Percentiles rank a stretch among this genome's conserved stretches.
phyloP scores from a whole-genome alignment of 2,113 vertebrate genomes.

The Cebus imitator region DNA sequence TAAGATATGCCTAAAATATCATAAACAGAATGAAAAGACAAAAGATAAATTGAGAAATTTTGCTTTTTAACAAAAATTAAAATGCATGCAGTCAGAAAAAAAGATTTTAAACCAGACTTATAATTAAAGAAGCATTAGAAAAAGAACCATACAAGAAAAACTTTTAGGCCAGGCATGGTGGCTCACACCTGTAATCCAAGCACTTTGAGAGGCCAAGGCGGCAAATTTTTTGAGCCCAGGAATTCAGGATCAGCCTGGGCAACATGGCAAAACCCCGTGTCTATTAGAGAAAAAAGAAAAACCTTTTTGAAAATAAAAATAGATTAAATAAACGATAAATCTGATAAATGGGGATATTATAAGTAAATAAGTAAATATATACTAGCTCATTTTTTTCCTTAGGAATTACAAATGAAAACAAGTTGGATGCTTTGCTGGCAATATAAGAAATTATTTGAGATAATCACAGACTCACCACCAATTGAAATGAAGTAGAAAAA shows the following conservation, averaged over 20 bases:
- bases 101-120: neutral
- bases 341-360: neutral
- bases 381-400: neutral
- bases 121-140: neutral
- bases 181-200: neutral
- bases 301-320: neutral
- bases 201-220: no score
- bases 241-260: no score
- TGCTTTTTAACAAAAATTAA: constrained; percentile 25
- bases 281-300: neutral
- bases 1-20: neutral
- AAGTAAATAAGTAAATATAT: neutral
- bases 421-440: neutral
- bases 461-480: neutral
- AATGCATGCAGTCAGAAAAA: neutral
- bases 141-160: neutral
- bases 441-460: constrained; percentile 11
- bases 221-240: no score
- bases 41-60: neutral
- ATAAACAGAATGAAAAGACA: neutral
- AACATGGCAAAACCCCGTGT: no score
- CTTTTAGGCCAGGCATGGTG: neutral
- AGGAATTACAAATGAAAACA: constrained; percentile 18
- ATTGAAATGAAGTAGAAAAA: constrained; percentile 28
- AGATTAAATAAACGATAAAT: neutral